Conservation (phyloP, 2,113 vertebrate genomes). For the Peromyscus polionotus region DNA sequence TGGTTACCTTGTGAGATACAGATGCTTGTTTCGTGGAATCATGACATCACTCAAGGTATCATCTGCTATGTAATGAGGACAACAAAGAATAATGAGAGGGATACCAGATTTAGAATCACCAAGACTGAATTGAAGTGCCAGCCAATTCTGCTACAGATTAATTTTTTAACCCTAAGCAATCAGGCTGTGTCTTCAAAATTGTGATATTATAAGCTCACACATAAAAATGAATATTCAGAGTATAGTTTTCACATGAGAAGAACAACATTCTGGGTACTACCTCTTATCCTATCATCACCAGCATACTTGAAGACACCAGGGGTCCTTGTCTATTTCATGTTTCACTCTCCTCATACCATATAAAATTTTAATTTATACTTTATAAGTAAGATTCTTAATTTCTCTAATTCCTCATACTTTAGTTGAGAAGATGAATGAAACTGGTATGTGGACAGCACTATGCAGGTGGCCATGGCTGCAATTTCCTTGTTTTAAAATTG, state of each 20-base stretch:
- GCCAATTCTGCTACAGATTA: not conserved
- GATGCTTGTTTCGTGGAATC: not conserved
- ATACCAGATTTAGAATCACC: not conserved
- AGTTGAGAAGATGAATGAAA: not conserved
- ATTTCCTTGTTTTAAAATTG: not conserved
- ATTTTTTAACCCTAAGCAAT: conserved; percentile 46
- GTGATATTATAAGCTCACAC: not conserved
- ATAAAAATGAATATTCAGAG: not conserved
- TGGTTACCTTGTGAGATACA: not conserved
- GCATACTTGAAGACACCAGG: not conserved
- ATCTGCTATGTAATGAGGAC: not conserved
- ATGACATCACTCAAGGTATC: not conserved
- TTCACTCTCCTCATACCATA: not conserved
- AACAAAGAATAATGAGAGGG: not conserved
- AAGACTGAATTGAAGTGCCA: not conserved
- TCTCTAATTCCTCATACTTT: not conserved
- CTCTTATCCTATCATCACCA: rapidly evolving
- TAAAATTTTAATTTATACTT: not conserved
- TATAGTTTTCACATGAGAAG: not conserved
- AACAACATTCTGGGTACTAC: not conserved
- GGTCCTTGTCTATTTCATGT: not conserved
- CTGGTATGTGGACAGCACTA: not conserved
- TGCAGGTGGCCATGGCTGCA: not conserved
- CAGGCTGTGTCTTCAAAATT: not conserved
- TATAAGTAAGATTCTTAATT: not conserved